Percentiles rank a stretch among this genome's conserved stretches.
Evolutionary conservation across 2,113 vertebrate species (phyloP).

Genomic region (Notarius quadriscutis): DNA sequence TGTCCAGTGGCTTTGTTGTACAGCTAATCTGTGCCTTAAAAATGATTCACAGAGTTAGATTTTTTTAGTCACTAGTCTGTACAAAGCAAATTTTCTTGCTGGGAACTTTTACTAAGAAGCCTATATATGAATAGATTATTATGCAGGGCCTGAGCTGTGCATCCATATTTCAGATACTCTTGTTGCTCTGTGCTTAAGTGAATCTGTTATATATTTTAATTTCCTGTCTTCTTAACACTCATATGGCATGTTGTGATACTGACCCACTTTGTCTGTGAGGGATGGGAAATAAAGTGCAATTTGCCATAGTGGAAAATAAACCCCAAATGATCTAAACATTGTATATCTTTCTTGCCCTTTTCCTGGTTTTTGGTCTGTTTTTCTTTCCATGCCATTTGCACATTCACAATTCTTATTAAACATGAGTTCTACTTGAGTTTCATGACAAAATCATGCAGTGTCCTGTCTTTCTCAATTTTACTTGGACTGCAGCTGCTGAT

Average conservation of each 20-base stretch:
- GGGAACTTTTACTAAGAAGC: background rate
- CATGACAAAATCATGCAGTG: background rate
- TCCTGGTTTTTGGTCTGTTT: slow-evolving; percentile 64
- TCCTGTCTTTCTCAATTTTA: background rate
- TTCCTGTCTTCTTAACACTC: slow-evolving; percentile 52
- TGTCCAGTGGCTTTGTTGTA: slow-evolving; percentile 56
- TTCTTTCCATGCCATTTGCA: slow-evolving; percentile 44
- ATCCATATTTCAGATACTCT: background rate
- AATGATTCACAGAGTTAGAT: background rate
- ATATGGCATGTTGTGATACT: slow-evolving; percentile 24
- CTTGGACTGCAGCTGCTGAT: background rate
- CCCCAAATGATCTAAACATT: slow-evolving; percentile 54
- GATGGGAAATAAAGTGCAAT: slow-evolving; percentile 57
- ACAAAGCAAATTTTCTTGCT: slow-evolving; percentile 8
- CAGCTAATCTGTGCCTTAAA: slow-evolving; percentile 67
- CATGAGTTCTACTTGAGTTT: slow-evolving; percentile 7
- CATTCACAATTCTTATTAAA: slow-evolving; percentile 44
- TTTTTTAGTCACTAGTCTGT: background rate
- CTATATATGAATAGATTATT: background rate
- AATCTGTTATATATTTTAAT: background rate
- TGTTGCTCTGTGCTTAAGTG: slow-evolving; percentile 14
- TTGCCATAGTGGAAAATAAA: slow-evolving; percentile 64
- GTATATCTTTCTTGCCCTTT: slow-evolving; percentile 60
- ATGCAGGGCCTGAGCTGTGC: background rate
- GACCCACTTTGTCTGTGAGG: slow-evolving; percentile 11